phyloP scores from a whole-genome alignment of 2,797 vertebrate species.

The Sus cebifrons region DNA sequence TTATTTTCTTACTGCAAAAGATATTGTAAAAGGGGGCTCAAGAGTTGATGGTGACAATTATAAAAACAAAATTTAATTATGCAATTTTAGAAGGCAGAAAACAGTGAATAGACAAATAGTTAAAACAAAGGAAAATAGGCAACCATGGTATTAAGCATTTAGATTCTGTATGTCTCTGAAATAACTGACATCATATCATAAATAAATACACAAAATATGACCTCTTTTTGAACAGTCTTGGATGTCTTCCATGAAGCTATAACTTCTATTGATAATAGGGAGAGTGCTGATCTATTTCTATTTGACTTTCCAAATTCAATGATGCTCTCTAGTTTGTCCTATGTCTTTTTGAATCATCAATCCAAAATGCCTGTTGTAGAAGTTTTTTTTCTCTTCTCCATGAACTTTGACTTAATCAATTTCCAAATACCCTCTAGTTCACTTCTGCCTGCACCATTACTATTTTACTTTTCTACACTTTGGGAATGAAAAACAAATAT shows the following conservation, averaged over 20 bases:
- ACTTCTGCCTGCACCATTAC: not conserved
- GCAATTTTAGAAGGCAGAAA: not conserved
- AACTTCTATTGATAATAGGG: not conserved
- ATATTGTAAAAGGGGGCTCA: not conserved
- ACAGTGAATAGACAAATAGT: not conserved
- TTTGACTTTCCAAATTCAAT: conserved; percentile 27
- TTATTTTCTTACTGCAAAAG: conserved; percentile 8
- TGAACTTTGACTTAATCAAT: not conserved
- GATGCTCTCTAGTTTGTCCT: not conserved
- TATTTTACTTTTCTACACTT: not conserved
- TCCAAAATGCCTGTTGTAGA: not conserved
- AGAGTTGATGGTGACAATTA: not conserved
- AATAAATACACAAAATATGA: not conserved
- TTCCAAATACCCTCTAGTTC: not conserved
- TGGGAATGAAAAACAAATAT: not conserved
- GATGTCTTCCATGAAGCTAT: not conserved
- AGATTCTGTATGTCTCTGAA: not conserved
- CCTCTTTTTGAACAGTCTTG: not conserved
- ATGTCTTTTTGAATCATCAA: not conserved
- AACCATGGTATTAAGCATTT: not conserved
- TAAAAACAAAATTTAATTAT: not conserved
- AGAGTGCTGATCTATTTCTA: not conserved
- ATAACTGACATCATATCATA: not conserved
- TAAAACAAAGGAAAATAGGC: conserved; percentile 33
- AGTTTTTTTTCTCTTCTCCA: not conserved